Evolutionary conservation across 2,888 invertebrate species (phyloP).

Genomic region (Drosophila suboccidentalis): DNA sequence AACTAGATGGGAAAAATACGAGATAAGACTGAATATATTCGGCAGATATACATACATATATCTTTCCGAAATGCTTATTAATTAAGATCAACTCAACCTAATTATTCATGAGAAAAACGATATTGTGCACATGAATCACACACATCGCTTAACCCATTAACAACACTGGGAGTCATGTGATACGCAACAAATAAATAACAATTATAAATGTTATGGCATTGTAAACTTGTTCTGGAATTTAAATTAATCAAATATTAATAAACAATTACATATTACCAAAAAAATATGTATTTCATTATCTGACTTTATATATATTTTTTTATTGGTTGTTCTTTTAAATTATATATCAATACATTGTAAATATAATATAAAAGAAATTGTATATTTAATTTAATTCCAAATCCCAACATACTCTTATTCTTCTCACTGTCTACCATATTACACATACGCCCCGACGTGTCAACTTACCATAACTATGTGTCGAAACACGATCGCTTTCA

Average conservation of each 20-base stretch:
- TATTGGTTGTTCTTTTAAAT: no score
- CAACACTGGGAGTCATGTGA: conserved; percentile 5
- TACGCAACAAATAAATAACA: background rate
- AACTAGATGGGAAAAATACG: no score
- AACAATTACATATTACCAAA: background rate
- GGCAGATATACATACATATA: no score
- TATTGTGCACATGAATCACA: conserved; percentile 9
- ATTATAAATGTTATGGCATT: conserved; percentile 3
- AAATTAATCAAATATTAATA: background rate
- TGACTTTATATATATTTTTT: no score
- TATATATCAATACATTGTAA: no score
- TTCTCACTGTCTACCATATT: background rate
- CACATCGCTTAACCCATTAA: conserved; percentile 9
- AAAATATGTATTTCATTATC: no score
- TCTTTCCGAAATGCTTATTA: background rate
- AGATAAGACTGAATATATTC: background rate
- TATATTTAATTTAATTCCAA: background rate
- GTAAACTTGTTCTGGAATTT: conserved; percentile 1
- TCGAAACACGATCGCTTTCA: conserved; percentile 85
- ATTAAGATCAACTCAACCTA: conserved; percentile 10
- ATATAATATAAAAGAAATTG: no score
- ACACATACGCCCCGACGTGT: background rate
- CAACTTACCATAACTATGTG: conserved; percentile 83
- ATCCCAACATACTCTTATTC: background rate
- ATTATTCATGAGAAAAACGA: conserved; percentile 11